Evolutionary conservation across 2,113 vertebrate genomes (phyloP), one percentile per base, ranked within the genome.

Genomic region (Charadrius vociferus): DNA sequence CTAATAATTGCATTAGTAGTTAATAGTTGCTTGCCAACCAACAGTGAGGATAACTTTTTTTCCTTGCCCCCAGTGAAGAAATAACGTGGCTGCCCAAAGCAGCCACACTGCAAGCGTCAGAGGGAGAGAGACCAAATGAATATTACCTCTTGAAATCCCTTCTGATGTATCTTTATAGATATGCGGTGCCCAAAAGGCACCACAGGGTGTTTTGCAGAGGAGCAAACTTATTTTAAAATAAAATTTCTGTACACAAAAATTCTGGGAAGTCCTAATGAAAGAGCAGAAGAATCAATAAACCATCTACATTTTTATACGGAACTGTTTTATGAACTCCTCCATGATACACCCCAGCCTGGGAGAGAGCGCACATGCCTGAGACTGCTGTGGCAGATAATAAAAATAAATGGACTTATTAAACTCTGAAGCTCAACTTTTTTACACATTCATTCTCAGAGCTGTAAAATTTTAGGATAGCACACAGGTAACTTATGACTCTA

Each of bases 351-450:
- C 43, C 58, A 47, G 72, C 34, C 72, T 43, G 53, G 49, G 45
- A 61, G 70, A 94, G 19, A 68, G 24, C 10, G 3, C 45, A 17
- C 29, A 27, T 10, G 52, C 6, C 49, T 2, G 16, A 63, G 68
- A 50, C 59, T 27, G 26, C 79, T 61, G 36, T 3, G 32, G 72
- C 49, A 87, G 95, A 26, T 47, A 24, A 81, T 93, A 91, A 95
- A 96, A 96, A 86, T n/a, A 93, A 83, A 96, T 92, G 80, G 92
- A 88, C 47, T 94, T 93, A 78, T 39, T 86, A 74, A 68, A 58
- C 30, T 80, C 86, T 20, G 58, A 63, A 87, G 39, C 41, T 67
- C 53, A n/a, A 7, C 19, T 43, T 81, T 84, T 45, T 6, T 24
- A 72, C 81, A 30, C 50, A 11, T 58, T 72, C 36, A 81, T 61